Percentiles rank a stretch among this genome's conserved stretches.
These are phyloP conservation scores for Pluvianellus socialis DNA, from an alignment of 2,113 vertebrate species.

Conservation along the genomic window DNA sequence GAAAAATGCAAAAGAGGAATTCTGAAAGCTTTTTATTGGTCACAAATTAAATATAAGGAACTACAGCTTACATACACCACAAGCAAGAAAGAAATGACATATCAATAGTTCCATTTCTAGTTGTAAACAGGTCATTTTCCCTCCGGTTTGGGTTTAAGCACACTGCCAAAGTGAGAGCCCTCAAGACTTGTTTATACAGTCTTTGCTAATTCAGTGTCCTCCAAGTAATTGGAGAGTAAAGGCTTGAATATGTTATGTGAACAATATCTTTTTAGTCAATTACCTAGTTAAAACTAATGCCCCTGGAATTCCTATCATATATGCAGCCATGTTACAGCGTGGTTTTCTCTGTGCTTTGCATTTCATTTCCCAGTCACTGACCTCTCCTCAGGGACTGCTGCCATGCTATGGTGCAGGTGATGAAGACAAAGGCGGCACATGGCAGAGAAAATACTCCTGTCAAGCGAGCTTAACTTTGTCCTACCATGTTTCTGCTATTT, in stretches of 20 bases:
- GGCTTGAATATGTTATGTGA: neutral
- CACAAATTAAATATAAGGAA: neutral
- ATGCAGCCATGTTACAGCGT: neutral
- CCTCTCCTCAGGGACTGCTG: neutral
- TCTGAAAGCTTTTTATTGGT: neutral
- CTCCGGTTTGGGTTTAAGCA: neutral
- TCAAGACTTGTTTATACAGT: neutral
- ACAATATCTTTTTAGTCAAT: neutral
- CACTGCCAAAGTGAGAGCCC: neutral
- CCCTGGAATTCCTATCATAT: neutral
- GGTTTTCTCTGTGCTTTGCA: neutral
- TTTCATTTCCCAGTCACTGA: neutral
- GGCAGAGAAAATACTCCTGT: neutral
- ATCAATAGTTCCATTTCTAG: neutral
- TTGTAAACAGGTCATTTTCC: neutral
- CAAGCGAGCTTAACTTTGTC: neutral
- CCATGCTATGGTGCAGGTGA: neutral
- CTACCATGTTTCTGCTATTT: neutral
- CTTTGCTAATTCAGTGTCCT: neutral
- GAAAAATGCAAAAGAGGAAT: neutral
- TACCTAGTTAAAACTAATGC: neutral
- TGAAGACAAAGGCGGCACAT: neutral
- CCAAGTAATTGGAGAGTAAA: neutral
- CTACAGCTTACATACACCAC: neutral
- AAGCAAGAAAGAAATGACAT: neutral